A percentile compares a stretch with the other conserved stretches of the same genome.
Conservation (phyloP, 92 coral and sea anemone species). For the Paragorgia papillata region DNA sequence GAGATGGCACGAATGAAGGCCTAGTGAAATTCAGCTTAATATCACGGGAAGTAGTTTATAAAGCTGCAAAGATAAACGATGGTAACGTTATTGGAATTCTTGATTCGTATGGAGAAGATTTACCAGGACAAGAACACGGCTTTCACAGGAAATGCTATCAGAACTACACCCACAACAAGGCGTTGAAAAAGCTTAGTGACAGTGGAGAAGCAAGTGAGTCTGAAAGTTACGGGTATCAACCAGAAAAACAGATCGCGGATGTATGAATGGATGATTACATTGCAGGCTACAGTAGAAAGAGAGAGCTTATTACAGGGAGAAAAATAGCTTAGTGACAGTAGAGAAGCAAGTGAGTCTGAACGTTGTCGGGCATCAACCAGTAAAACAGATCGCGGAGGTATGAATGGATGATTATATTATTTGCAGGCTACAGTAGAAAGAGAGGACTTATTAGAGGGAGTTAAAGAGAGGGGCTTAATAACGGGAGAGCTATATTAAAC, state of each 20-base stretch:
- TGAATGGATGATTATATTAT: too few relatives aligned
- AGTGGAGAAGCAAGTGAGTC: not conserved
- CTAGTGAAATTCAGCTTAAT: not conserved
- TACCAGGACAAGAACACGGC: constrained; percentile 25
- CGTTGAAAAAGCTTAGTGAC: constrained; percentile 7
- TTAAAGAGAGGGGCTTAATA: too few relatives aligned
- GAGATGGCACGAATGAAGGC: not conserved
- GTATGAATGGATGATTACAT: not conserved
- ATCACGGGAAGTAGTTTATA: constrained; percentile 19
- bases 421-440: too few relatives aligned
- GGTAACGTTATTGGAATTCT: not conserved
- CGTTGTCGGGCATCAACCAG: too few relatives aligned
- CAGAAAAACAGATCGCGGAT: constrained; percentile 30
- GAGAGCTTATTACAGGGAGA: too few relatives aligned
- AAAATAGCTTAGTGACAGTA: too few relatives aligned
- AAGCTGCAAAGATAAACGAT: constrained; percentile 15
- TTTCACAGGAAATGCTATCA: constrained; percentile 27
- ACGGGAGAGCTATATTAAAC: too few relatives aligned
- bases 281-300: not conserved
- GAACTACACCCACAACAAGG: constrained; percentile 17
- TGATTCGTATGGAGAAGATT: constrained; percentile 21
- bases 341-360: too few relatives aligned
- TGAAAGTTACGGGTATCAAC: constrained; percentile 5
- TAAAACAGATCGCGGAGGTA: too few relatives aligned
- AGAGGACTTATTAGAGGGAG: too few relatives aligned